phyloP scores from a whole-genome alignment of 1,140 invertebrate species.

The Hyles euphorbiae region DNA sequence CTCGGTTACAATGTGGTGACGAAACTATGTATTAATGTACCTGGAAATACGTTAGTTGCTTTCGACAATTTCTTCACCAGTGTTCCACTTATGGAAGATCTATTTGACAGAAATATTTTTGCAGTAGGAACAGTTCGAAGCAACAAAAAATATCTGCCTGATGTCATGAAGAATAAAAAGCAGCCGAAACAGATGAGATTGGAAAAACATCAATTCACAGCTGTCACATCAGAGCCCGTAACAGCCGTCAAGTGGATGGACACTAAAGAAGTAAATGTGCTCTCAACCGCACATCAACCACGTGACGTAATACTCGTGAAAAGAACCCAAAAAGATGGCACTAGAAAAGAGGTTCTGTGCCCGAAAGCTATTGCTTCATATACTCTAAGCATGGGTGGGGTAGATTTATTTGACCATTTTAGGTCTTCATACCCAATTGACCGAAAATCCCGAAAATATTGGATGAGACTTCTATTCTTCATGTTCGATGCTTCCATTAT shows the following conservation, averaged over 20 bases:
- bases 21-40: constrained; percentile 18
- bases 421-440: constrained; percentile 25
- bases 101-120: constrained; percentile 19
- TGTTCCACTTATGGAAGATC: constrained; percentile 12
- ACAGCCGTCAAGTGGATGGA: constrained; percentile 40
- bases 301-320: constrained; percentile 26
- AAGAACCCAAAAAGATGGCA: constrained; percentile 39
- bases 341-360: constrained; percentile 23
- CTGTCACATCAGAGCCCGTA: constrained; percentile 28
- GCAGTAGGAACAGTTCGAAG: constrained; percentile 17
- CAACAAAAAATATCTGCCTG: constrained; percentile 14
- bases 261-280: constrained; percentile 32
- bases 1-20: constrained; percentile 26
- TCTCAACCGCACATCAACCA: constrained; percentile 38
- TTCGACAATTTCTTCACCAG: constrained; percentile 30
- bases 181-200: constrained; percentile 11
- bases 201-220: constrained; percentile 26
- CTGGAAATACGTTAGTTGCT: constrained; percentile 19
- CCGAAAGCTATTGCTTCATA: constrained; percentile 35
- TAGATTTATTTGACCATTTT: constrained; percentile 38
- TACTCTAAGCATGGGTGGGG: constrained; percentile 35
- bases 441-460: constrained; percentile 22
- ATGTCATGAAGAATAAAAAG: constrained; percentile 9
- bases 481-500: constrained; percentile 28
- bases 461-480: constrained; percentile 19